phyloP scores from a whole-genome alignment of 2,113 vertebrate species.

The Calyptommatus sinebrachiatus region DNA sequence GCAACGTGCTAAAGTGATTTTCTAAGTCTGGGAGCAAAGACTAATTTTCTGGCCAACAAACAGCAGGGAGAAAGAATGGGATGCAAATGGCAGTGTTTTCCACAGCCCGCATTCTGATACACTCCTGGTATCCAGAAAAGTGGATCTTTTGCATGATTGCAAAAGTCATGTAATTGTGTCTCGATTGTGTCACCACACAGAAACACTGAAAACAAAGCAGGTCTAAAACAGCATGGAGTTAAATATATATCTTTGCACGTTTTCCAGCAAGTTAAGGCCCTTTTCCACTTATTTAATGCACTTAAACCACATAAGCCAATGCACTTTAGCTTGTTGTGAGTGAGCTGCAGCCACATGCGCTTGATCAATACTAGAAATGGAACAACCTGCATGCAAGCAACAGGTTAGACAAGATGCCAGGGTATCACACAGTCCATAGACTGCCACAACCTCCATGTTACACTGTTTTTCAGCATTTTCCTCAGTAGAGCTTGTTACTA shows the following conservation, averaged over 20 bases:
- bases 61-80: neutral
- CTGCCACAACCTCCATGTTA: too few relatives aligned
- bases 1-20: neutral
- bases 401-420: too few relatives aligned
- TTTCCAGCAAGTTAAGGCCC: neutral
- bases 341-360: too few relatives aligned
- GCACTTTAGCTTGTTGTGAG: too few relatives aligned
- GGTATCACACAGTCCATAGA: too few relatives aligned
- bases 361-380: too few relatives aligned
- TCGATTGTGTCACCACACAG: neutral
- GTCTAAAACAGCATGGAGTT: neutral
- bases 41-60: neutral
- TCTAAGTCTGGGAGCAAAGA: neutral
- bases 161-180: neutral
- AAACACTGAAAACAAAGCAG: too few relatives aligned
- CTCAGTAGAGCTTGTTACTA: too few relatives aligned
- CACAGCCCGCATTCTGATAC: neutral
- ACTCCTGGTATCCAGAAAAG: neutral
- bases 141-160: neutral
- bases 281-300: too few relatives aligned
- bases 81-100: neutral
- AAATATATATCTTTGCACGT: neutral
- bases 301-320: too few relatives aligned
- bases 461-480: too few relatives aligned
- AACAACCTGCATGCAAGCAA: too few relatives aligned